Evolutionary conservation across 2,113 vertebrate species (phyloP), one percentile per base, ranked within the genome.

Genomic region (Fregetta grallaria): DNA sequence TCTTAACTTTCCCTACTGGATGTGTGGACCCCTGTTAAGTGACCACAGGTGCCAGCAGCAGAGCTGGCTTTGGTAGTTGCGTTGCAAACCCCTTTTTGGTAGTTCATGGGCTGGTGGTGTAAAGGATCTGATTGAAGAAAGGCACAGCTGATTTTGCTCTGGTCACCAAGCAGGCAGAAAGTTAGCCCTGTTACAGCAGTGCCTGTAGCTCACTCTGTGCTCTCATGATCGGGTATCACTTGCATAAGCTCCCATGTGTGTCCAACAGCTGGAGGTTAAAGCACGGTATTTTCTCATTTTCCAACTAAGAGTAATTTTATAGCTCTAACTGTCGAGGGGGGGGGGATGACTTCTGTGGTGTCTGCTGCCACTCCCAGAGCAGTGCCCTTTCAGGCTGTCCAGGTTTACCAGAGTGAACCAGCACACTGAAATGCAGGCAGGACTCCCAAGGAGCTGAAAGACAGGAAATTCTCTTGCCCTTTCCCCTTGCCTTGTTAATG

Each of bases 361-460:
- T 32, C 5, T 4, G 23, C 67, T 67, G 34, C 34, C 7, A 0
- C 66, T 56, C 23, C 45, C 8, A 2, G 27, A 86, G 61, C 83
- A 42, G n/a, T 47, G 34, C n/a, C 49, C 13, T n/a, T n/a, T 55
- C 17, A 15, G 38, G 58, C 49, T 3, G 1, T 20, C 32, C 0
- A 0, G 23, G 5, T 65, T 78, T 53, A 23, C 71, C 0, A 0
- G 40, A 21, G 29, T 11, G 32, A 80, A 50, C 40, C 0, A 0
- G 30, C 50, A 25, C 17, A 2, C 15, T 40, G 52, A 56, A 65
- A 53, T 6, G 14, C 47, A 55, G 36, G 50, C 45, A 26, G 53
- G 23, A 16, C n/a, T 76, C 53, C 18, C 1, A 1, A 50, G 61
- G 34, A 86, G 56, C 77, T 77, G 86, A 44, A 73, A 82, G 70